phyloP scores from a whole-genome alignment of 2,888 invertebrate species.

The Gastracanthus pulcherrimus region DNA sequence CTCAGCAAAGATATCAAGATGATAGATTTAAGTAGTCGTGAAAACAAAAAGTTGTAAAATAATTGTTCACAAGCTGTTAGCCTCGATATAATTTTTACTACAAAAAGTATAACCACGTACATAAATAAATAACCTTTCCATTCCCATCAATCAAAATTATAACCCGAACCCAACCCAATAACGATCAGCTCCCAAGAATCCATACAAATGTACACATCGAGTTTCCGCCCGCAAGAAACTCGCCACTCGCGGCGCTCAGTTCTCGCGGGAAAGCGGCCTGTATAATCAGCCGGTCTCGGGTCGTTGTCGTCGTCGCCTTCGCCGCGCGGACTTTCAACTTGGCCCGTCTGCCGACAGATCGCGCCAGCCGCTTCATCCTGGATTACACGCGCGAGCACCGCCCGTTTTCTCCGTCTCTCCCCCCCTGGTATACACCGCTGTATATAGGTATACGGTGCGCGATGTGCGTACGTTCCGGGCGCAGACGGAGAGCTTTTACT shows the following conservation, averaged over 20 bases:
- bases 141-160: no score
- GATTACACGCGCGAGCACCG: constrained; percentile 62
- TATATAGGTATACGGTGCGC: background rate
- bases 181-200: no score
- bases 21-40: no score
- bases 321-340: constrained; percentile 13
- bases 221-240: background rate
- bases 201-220: no score
- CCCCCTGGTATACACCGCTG: background rate
- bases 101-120: no score
- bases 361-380: constrained; percentile 63
- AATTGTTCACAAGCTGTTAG: no score
- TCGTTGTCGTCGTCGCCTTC: no score
- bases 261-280: background rate
- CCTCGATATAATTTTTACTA: no score
- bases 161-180: no score
- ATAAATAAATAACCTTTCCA: no score
- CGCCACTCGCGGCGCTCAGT: background rate
- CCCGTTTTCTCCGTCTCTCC: constrained; percentile 24
- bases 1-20: no score
- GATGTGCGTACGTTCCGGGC: background rate
- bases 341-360: constrained; percentile 61
- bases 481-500: constrained; percentile 59
- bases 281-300: constrained; percentile 34
- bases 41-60: no score